Percentiles rank a stretch among this genome's conserved stretches.
Evolutionary conservation across 64 coral and sea anemone species (phyloP).

Genomic region (Montipora foliosa): DNA sequence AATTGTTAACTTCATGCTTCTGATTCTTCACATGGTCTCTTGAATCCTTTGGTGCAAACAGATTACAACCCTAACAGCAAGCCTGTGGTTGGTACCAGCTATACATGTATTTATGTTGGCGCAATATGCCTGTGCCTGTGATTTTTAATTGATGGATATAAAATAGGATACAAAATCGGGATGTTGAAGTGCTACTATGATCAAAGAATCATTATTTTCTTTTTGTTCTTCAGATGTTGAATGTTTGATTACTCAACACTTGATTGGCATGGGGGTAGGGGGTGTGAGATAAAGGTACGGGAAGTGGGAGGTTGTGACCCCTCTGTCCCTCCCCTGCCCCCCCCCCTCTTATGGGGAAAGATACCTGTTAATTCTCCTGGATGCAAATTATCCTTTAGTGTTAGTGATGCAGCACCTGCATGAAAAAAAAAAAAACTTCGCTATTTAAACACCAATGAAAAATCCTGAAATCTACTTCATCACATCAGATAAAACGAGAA

Average conservation of each 20-base stretch:
- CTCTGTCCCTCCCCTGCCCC: not conserved
- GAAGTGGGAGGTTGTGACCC: not conserved
- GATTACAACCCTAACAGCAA: not conserved
- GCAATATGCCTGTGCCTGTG: not conserved
- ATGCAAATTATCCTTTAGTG: too few species aligned
- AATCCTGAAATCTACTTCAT: not conserved
- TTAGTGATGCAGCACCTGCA: too few species aligned
- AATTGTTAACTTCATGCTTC: not conserved
- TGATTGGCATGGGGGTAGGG: too few species aligned
- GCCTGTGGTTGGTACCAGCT: not conserved
- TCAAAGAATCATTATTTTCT: too few species aligned
- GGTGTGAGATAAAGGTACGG: not conserved
- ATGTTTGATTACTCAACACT: too few species aligned
- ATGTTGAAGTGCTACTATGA: not conserved
- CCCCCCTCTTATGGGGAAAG: not conserved
- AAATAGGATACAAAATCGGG: not conserved
- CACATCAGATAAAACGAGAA: not conserved
- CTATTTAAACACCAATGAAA: not conserved
- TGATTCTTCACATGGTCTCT: not conserved
- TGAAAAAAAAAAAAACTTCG: not conserved
- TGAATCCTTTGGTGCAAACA: not conserved
- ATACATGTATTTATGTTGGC: not conserved
- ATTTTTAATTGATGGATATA: not conserved
- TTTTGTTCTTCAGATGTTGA: too few species aligned
- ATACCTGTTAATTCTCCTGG: not conserved